Evolutionary conservation across 1,140 invertebrate species (phyloP), one percentile per base, ranked within the genome.

Genomic region (Anadara kagoshimensis): DNA sequence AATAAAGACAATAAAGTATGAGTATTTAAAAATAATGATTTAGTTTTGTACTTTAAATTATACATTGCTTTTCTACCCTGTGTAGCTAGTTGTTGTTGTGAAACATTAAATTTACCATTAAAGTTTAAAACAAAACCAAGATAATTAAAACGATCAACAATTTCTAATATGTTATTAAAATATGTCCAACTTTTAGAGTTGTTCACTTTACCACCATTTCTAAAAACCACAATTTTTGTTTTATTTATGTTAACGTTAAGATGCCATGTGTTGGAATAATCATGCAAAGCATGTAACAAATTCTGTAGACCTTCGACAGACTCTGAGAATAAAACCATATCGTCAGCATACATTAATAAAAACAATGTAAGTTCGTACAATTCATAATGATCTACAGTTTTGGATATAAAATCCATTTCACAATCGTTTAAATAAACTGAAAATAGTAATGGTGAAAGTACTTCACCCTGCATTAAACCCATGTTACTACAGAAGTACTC

Each of bases 321-420:
- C 16, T 77, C 61, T 45, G 75, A 45, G 5, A 78, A 29, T 16
- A 71, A 29, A 11, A 73, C 70, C 44, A 74, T 70, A 45, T 67
- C 70, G 66, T 78, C 70, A 29, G 76, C 70, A 69, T 59, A 73
- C 45, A 78, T 53, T 24, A 69, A 57, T 7, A 64, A 16, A 47
- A 67, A 57, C 10, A 69, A 36, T 54, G 26, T 77, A 59, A 66
- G 58, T 45, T 47, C 29, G 51, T 70, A 59, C 20, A 59, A 45
- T 41, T 64, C 59, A 45, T 56, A 75, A 54, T 24, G 44, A n/a
- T 36, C 26, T 24, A 18, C 47, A 44, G 22, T 51, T 58, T 16
- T 58, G 20, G 1, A 41, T n/a, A 47, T 49, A 36, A 69, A 26
- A 29, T 22, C n/a, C 16, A 49, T 43, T 43, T 64, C 58, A 26